Conservation (phyloP, 2,888 invertebrate species). For the Lasioglossum lativentre region DNA sequence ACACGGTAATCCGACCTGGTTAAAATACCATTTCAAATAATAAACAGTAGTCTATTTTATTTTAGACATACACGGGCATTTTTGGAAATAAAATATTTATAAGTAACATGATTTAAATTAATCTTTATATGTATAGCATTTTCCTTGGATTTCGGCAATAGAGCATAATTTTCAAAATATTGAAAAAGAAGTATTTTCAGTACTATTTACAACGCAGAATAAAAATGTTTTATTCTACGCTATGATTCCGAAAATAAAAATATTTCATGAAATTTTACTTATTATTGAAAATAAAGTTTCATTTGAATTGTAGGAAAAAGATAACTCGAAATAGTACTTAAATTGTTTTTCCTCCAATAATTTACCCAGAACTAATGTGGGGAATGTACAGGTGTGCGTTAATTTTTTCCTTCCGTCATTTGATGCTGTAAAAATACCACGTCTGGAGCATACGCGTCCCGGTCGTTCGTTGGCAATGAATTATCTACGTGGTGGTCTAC, state of each 20-base stretch:
- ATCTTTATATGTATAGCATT: background rate
- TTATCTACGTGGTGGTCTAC: conserved; percentile 75
- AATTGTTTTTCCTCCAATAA: background rate
- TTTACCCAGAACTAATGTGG: background rate
- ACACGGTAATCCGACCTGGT: conserved; percentile 32
- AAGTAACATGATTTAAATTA: background rate
- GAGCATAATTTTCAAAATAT: background rate
- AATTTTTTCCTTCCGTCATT: conserved; percentile 50
- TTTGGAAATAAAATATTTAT: background rate
- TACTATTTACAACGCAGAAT: too few relatives aligned
- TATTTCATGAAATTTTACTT: background rate
- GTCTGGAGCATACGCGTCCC: conserved; percentile 37
- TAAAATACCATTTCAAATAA: too few relatives aligned
- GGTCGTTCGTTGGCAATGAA: conserved; percentile 67
- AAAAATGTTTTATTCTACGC: too few relatives aligned
- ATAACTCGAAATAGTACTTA: background rate
- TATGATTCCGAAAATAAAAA: too few relatives aligned
- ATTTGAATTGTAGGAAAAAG: background rate
- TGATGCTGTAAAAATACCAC: conserved; percentile 54
- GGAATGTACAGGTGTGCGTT: conserved; percentile 36
- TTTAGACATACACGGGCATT: background rate
- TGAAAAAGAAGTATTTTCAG: too few relatives aligned
- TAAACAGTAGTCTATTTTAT: too few relatives aligned
- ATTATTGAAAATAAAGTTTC: background rate
- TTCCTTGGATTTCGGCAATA: too few relatives aligned